phyloP scores from a whole-genome alignment of 2,797 vertebrate species.

The Dipus sagitta region DNA sequence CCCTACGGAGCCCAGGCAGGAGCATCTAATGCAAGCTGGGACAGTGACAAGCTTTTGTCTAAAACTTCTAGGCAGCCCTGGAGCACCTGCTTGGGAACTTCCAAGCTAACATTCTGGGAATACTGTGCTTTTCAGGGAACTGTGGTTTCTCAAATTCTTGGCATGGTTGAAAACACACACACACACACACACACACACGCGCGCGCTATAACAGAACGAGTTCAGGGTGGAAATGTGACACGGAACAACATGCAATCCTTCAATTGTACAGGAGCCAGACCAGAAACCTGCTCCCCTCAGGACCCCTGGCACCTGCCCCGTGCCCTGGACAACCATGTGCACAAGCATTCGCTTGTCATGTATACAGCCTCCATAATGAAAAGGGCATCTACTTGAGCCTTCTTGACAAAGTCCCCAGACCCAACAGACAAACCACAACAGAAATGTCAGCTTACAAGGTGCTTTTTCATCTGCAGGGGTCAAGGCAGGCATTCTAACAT shows the following conservation, averaged over 20 bases:
- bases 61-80: not conserved
- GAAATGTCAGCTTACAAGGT: not conserved
- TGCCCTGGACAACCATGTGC: rapidly evolving
- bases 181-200: too few relatives aligned
- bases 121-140: conserved; percentile 4
- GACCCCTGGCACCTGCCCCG: not conserved
- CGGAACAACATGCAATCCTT: not conserved
- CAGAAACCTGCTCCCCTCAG: not conserved
- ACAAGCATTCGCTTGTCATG: not conserved
- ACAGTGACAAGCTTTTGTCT: not conserved
- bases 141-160: not conserved
- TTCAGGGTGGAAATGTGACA: not conserved
- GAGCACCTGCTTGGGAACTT: not conserved
- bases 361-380: not conserved
- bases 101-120: not conserved
- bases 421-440: not conserved
- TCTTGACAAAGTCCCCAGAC: not conserved
- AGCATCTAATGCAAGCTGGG: not conserved
- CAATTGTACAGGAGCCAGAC: not conserved
- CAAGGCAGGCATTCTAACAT: not conserved
- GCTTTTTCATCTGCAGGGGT: not conserved
- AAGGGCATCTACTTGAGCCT: not conserved
- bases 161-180: not conserved
- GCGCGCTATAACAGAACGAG: not conserved
- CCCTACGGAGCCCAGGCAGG: not conserved